Evolutionary conservation across 2,113 vertebrate species (phyloP), one percentile per base, ranked within the genome.

Genomic region (Tragelaphus scriptus): DNA sequence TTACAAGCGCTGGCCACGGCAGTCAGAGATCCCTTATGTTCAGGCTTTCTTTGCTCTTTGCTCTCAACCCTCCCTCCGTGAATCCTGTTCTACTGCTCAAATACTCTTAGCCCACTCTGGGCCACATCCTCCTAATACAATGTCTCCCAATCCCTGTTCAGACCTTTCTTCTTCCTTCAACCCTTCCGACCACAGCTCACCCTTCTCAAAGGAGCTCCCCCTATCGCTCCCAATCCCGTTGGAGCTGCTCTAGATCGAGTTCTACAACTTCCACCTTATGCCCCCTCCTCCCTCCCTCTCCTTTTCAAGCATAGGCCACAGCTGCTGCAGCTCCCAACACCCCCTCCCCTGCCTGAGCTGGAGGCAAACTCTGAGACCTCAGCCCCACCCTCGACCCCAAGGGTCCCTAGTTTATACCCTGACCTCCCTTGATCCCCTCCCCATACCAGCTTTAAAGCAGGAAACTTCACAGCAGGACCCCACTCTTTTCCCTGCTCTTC

Each of bases 161-260:
- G 68, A 71, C 68, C 23, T 71, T 40, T 71, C 68, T 21, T 19
- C n/a, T 71, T 71, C n/a, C n/a, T 36, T 5, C 5, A 4, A 36
- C n/a, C n/a, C 65, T 71, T 36, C 17, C 2, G 5, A 71, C 65
- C 65, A 71, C 65, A 71, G 65, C n/a, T 40, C 10, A 40, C 19
- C 68, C n/a, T 71, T 68, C 65, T 68, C 16, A 68, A 68, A 8
- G 32, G 65, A n/a, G 65, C 32, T 68, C 65, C 65, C 65, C 1
- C 5, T 12, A 11, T 21, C 8, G 2, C 65, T 68, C 32, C 65
- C 32, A n/a, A 19, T n/a, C 65, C 65, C 16, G 0, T 0, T n/a
- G 32, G 32, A 68, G 63, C 63, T 2, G 0, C 30, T n/a, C 32
- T 68, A n/a, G 63, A n/a, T n/a, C 63, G 32, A 68, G 63, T n/a